Conservation (phyloP, 2,797 vertebrate genomes). For the Triplophysa yarkandensis region DNA sequence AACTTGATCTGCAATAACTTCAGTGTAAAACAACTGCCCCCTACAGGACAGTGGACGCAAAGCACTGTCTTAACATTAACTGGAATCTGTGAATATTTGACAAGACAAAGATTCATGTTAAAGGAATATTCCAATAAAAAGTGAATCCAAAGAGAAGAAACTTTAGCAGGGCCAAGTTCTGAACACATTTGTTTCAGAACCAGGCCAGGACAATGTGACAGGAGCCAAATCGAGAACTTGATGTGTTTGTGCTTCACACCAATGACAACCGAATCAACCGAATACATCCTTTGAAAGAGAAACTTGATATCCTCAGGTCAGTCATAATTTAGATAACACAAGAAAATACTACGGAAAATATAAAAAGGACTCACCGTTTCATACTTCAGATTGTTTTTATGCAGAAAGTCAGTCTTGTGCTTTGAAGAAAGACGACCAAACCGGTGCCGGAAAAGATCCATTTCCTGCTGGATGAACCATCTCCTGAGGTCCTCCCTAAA, state of each 20-base stretch:
- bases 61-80: background rate
- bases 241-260: background rate
- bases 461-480: constrained; percentile 98
- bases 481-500: constrained; percentile 92
- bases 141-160: background rate
- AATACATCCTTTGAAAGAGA: too few species aligned
- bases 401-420: constrained; percentile 83
- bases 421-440: constrained; percentile 71
- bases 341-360: too few species aligned
- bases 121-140: background rate
- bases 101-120: background rate
- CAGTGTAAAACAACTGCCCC: constrained; percentile 30
- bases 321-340: too few species aligned
- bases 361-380: constrained; percentile 79
- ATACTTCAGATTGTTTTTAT: constrained; percentile 85
- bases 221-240: background rate
- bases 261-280: too few species aligned
- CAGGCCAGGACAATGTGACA: background rate
- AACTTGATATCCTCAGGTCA: too few species aligned
- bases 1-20: background rate
- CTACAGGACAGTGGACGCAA: constrained; percentile 19
- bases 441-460: constrained; percentile 91
- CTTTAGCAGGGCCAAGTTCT: background rate
- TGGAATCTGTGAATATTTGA: background rate
- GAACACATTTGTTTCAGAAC: background rate